Percentiles rank a stretch among this genome's conserved stretches.
These are phyloP conservation scores for Dallia pectoralis DNA, from an alignment of 2,797 vertebrate genomes.

Conservation along the genomic window DNA sequence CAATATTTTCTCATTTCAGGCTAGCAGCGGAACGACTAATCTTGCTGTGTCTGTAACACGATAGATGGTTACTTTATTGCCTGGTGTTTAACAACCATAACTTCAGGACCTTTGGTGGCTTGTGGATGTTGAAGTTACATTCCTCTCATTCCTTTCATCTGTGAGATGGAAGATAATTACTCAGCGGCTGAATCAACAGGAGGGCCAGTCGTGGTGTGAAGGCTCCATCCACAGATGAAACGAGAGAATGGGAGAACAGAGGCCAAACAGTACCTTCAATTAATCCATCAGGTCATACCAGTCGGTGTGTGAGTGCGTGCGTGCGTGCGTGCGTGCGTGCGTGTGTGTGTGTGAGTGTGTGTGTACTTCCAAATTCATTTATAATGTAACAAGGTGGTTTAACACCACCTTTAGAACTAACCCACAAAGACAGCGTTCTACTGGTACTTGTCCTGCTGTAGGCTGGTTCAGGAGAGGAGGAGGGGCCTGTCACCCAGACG, in stretches of 20 bases:
- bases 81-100: constrained; percentile 39
- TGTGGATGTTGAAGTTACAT: constrained; percentile 32
- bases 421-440: constrained; percentile 53
- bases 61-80: constrained; percentile 44
- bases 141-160: constrained; percentile 31
- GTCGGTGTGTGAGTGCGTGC: not conserved
- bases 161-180: constrained; percentile 41
- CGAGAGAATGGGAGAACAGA: not conserved
- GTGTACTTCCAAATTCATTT: not conserved
- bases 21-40: constrained; percentile 33
- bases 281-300: not conserved
- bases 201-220: constrained; percentile 33
- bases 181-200: constrained; percentile 25
- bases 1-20: constrained; percentile 43
- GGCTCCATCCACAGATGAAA: constrained; percentile 37
- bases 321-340: not conserved
- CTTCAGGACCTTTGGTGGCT: constrained; percentile 24
- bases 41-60: constrained; percentile 40
- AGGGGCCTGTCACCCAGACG: constrained; percentile 42
- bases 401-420: constrained; percentile 51
- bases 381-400: constrained; percentile 49
- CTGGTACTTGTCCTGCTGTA: constrained; percentile 52
- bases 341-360: not conserved
- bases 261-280: not conserved
- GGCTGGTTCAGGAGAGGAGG: constrained; percentile 28